Conservation (phyloP, 2,888 invertebrate genomes). For the Atrina japonica region DNA sequence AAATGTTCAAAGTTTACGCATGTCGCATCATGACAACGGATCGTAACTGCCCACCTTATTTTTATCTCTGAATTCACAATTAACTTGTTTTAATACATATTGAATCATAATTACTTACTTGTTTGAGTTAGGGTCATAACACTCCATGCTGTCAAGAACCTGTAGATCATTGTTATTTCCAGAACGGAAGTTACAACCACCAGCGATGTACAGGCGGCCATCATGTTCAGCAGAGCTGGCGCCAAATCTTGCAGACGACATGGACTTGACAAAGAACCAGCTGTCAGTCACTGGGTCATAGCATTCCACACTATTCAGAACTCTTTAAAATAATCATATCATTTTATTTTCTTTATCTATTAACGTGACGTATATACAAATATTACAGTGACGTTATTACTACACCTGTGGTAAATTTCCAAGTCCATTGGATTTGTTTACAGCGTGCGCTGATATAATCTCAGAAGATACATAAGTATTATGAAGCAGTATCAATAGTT, state of each 20-base stretch:
- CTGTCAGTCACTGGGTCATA: slow-evolving; percentile 54
- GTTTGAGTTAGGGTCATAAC: slow-evolving; percentile 53
- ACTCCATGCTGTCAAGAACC: slow-evolving; percentile 55
- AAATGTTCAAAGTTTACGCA: no score
- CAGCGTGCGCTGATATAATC: no score
- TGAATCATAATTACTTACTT: slow-evolving; percentile 50
- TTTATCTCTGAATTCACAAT: no score
- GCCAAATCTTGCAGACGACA: slow-evolving; percentile 51
- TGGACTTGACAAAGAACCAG: slow-evolving; percentile 54
- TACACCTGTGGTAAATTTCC: no score
- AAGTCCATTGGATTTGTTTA: no score
- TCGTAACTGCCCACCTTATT: no score
- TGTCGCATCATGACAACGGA: no score
- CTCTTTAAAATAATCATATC: no score
- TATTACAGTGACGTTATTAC: no score
- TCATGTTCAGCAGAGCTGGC: slow-evolving; percentile 51
- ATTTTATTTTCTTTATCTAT: slow-evolving; percentile 1
- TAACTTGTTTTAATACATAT: neutral
- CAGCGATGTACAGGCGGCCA: slow-evolving; percentile 57
- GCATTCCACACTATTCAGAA: slow-evolving; percentile 58
- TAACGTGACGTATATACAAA: no score
- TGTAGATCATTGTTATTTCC: slow-evolving; percentile 28
- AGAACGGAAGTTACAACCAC: slow-evolving; percentile 59
- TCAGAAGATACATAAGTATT: no score
- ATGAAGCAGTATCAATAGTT: no score